Evolutionary conservation across 2,797 vertebrate genomes (phyloP).

Genomic region (Allobates femoralis): DNA sequence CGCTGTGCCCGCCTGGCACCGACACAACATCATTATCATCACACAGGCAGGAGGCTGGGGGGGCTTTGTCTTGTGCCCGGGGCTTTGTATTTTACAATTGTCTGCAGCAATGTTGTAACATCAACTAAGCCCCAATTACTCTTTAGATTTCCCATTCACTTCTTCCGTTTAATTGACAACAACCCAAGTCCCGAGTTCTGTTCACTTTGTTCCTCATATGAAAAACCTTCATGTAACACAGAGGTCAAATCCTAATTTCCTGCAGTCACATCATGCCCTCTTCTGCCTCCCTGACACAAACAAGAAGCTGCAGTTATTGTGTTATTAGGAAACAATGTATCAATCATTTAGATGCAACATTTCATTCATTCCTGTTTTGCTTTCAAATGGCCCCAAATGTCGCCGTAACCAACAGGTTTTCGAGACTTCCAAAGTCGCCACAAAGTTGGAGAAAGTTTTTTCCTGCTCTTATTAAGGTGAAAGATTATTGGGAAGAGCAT

Average conservation of each 20-base stretch:
- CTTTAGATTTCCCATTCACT: conserved; percentile 11
- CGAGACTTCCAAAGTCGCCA: neutral
- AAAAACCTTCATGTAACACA: conserved; percentile 38
- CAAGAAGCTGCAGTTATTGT: neutral
- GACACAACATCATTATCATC: conserved; percentile 12
- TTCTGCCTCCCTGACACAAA: neutral
- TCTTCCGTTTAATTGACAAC: conserved; percentile 10
- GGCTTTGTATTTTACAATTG: conserved; percentile 7
- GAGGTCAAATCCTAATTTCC: conserved; percentile 45
- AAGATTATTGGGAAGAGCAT: too few relatives aligned
- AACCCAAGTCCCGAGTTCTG: neutral
- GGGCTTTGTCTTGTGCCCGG: neutral
- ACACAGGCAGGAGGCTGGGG: neutral
- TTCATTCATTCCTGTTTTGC: too few relatives aligned
- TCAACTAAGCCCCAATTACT: conserved; percentile 24
- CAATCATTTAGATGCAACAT: neutral
- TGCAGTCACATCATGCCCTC: conserved; percentile 13
- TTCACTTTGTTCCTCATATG: conserved; percentile 33
- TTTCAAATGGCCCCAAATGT: neutral
- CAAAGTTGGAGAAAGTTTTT: neutral
- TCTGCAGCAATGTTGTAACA: neutral
- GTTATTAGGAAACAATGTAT: neutral
- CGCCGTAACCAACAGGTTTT: neutral
- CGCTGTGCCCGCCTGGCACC: neutral
- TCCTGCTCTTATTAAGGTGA: too few relatives aligned